A percentile compares a stretch with the other conserved stretches of the same genome.
phyloP scores from a whole-genome alignment of 1,140 invertebrate genomes.

The Callitettix versicolor region DNA sequence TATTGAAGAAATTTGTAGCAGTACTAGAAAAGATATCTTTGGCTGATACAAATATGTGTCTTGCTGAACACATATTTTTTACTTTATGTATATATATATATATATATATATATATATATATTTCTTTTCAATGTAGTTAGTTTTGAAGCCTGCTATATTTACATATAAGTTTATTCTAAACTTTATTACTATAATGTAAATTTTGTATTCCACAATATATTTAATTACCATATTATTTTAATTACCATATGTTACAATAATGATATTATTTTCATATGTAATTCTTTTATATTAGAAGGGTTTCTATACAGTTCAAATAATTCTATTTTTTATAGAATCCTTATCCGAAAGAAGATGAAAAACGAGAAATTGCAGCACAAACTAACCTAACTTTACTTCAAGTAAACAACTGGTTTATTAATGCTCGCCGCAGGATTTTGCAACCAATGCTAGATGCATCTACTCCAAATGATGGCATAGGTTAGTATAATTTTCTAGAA shows the following conservation, averaged over 20 bases:
- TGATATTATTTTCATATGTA: neutral
- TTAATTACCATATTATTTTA: neutral
- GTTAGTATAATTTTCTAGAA: neutral
- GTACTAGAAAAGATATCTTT: too few relatives aligned
- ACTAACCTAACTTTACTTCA: constrained; percentile 75
- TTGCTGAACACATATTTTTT: too few relatives aligned
- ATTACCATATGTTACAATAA: neutral
- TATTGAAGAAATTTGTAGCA: too few relatives aligned
- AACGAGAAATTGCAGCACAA: constrained; percentile 75
- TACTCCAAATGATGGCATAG: constrained; percentile 25
- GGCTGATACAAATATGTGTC: too few relatives aligned
- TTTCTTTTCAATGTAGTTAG: neutral
- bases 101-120: neutral
- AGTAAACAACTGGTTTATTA: constrained; percentile 89
- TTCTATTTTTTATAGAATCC: too few relatives aligned
- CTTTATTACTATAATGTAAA: neutral
- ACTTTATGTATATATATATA: neutral
- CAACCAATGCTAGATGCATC: constrained; percentile 80
- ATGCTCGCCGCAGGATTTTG: constrained; percentile 81
- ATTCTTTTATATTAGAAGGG: constrained; percentile 1
- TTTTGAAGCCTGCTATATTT: neutral
- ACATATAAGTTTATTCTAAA: neutral
- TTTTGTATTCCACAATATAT: neutral
- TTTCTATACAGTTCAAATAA: neutral
- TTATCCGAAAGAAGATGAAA: constrained; percentile 88